Base-by-base conservation (phyloP, 1,140 invertebrate genomes). In the Cecropterus lyciades region DNA sequence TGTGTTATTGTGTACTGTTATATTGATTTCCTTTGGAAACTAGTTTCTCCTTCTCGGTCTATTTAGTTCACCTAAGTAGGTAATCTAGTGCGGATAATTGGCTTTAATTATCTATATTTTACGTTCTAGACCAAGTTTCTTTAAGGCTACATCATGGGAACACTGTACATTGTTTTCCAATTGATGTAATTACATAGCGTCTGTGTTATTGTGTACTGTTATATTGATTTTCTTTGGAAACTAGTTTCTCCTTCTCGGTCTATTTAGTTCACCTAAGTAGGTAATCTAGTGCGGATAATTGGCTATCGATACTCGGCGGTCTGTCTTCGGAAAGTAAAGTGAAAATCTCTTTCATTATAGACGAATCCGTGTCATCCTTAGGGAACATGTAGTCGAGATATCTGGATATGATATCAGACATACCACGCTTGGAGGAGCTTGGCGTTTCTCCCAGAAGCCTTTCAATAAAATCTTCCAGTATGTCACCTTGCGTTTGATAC, bases 361-460 rank as follows among this genome's bases (percentile, higher is more conserved):
- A 78, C 0, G 80, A 73, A 42, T 88, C 85, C 8, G 65, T 45
- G 51, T 91, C 86, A 20, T 89, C 85, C 66, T 88, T 87, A 10
- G 85, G 82, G 15, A 78, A 89, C 10, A 85, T 11, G 6, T 75
- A 69, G 55, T 91, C 86, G 27, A 91, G 42, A 42, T 78, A 86
- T 52, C 75, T 72, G 1, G 73, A 75, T 9, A 88, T 72, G 0
- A 79, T 72, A 6, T 87, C 82, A 0, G 85, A 65, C 69, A 87
- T 67, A 15, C 84, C 80, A 10, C 80, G 67, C 49, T 68, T n/a
- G 13, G 56, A 15, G n/a, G 55, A 46, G 13, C 4, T n/a, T 48
- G 43, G 14, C 7, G 24, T 68, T 20, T 69, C 56, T 9, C 67
- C 67, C 14, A 63, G 49, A 13, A 72, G 15, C 0, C 48, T 52